Conservation (phyloP, 2,888 invertebrate species). For the Athalia cordata region DNA sequence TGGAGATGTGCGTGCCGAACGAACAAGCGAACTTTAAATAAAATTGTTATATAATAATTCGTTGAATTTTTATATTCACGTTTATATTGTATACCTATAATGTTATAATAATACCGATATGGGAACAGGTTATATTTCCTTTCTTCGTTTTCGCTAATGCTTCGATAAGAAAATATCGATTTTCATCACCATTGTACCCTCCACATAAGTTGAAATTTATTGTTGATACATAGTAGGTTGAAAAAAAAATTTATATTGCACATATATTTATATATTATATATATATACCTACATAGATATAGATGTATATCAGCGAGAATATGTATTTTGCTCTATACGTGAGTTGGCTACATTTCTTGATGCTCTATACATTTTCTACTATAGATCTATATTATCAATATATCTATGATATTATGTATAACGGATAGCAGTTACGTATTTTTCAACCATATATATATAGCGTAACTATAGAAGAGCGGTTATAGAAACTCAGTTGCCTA, state of each 20-base stretch:
- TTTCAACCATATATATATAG: slow-evolving; percentile 9
- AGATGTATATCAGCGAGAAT: slow-evolving; percentile 22
- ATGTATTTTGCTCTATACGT: slow-evolving; percentile 1
- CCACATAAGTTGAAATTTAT: no score
- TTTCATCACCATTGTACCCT: slow-evolving; percentile 2
- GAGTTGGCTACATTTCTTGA: slow-evolving; percentile 16
- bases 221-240: neutral
- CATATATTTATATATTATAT: no score
- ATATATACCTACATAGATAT: no score
- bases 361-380: neutral
- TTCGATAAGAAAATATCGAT: neutral
- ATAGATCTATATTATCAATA: neutral
- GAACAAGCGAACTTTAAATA: neutral
- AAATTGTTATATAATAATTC: slow-evolving; percentile 1
- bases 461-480: neutral
- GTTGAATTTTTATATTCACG: neutral
- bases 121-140: no score
- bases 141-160: neutral
- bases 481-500: slow-evolving; percentile 35
- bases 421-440: neutral
- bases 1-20: neutral
- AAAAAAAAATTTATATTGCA: neutral
- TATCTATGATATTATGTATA: neutral
- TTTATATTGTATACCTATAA: no score
- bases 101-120: no score